Evolutionary conservation across 2,113 vertebrate genomes (phyloP), one percentile per base, ranked within the genome.

Genomic region (Argyrosomus japonicus): DNA sequence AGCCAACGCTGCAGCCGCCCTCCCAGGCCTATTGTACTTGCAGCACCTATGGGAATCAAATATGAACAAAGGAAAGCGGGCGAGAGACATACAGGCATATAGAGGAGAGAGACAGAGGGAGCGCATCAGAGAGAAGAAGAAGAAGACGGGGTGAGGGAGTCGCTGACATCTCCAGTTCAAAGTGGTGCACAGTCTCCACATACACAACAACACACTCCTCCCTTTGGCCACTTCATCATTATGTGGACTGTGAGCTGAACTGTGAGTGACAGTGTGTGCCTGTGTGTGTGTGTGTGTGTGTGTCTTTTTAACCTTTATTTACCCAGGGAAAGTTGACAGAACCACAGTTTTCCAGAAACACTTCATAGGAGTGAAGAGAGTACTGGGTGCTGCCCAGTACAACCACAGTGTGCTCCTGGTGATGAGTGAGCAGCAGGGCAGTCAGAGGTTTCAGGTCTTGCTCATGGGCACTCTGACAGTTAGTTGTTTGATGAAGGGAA

Each of bases 1-100:
- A 85, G 48, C 47, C 57, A 48, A 13, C 1, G 18, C 25, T 40
- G 53, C 74, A 51, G 74, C 70, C 13, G 14, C n/a, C 71, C 60
- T 73, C 56, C 61, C 32, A 50, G 32, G 53, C 56, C 81, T 23
- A 81, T 77, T 83, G 83, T 79, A 54, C 86, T 76, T 19, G 56
- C 75, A 47, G 63, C 74, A 88, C 88, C 91, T 89, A 77, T 87
- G 91, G 90, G 89, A 93, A 91, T 94, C 86, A 89, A 81, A 87
- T 88, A 86, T 87, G 87, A 94, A 94, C 91, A 94, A 93, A 93
- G 89, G 82, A 75, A 29, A 64, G 62, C 5, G 17, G 32, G 27
- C 19, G 9, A 71, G 69, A 83, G 81, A 81, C 84, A 84, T 32
- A 62, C 19, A 81, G 76, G 45, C 50, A 11, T 23, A 36, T 6